Evolutionary conservation across 2,888 invertebrate species (phyloP), one percentile per base, ranked within the genome.

Genomic region (Liposcelis brunnea): DNA sequence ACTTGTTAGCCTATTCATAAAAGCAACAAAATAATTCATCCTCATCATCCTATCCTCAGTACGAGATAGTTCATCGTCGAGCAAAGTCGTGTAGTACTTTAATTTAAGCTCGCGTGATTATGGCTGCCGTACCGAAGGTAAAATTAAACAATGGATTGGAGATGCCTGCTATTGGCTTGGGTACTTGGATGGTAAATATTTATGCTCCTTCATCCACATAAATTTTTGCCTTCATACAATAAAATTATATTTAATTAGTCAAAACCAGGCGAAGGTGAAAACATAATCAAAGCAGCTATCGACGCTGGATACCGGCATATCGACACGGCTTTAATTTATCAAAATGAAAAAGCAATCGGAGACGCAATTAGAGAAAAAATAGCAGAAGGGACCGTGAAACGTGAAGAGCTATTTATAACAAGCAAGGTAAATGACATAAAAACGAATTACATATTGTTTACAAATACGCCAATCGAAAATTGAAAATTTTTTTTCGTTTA

Each of bases 231-330:
- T 36, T 10, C n/a, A 2, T n/a, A n/a, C n/a, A n/a, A n/a, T n/a
- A n/a, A n/a, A n/a, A n/a, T n/a, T n/a, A n/a, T n/a, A 52, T 48
- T 37, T 45, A 61, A 65, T 21, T 52, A 81, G 80, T 76, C 79
- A 0, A 70, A 73, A 53, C 69, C 74, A 26, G 75, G 74, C 26
- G 72, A 77, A 56, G 76, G 75, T 1, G 67, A 66, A 0, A 72
- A 77, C 51, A 77, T 77, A 0, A 68, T 82, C 3, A 72, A 74
- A 46, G 71, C 77, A 54, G 84, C 84, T 3, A 75, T 85, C 45
- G 78, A 81, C 52, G 62, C 73, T 34, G 85, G 85, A 0, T 86
- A 85, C 56, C 69, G 82, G 1, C 79, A 80, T 56, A 69, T 86
- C 48, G 86, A 86, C 56, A 77, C 82, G 48, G 77, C 80, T 8